These are phyloP conservation scores for Urophycis tenuis DNA, from an alignment of 2,797 vertebrate species.

Conservation along the genomic window DNA sequence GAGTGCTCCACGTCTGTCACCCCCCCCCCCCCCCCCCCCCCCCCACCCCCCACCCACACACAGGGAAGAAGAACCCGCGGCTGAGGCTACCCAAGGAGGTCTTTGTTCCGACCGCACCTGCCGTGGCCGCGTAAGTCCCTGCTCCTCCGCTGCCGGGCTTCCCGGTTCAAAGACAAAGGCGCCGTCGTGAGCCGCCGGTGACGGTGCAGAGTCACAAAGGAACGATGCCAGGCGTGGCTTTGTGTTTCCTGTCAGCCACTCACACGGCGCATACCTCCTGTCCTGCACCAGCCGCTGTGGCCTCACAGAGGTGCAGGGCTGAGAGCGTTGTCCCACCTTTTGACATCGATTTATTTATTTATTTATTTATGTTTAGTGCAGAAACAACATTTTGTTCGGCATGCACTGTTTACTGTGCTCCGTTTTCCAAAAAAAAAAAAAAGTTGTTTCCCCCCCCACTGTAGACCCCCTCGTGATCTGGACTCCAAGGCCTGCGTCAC, in stretches of 20 bases:
- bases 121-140: constrained; percentile 79
- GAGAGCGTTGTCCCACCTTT: no score
- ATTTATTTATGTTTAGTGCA: no score
- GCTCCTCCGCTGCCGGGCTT: neutral
- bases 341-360: no score
- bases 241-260: no score
- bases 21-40: no score
- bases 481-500: constrained; percentile 96
- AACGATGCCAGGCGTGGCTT: no score
- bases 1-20: neutral
- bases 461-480: constrained; percentile 89
- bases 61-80: constrained; percentile 82
- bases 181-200: neutral
- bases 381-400: neutral
- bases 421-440: neutral
- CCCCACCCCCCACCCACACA: no score
- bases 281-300: no score
- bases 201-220: neutral
- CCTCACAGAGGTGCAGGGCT: no score
- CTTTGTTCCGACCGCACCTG: constrained; percentile 80
- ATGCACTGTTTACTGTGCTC: constrained; percentile 7
- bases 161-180: neutral
- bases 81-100: constrained; percentile 89
- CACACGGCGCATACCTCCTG: no score
- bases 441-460: neutral